A percentile compares a stretch with the other conserved stretches of the same genome.
Evolutionary conservation across 2,888 invertebrate species (phyloP).

Genomic region (Lapara coniferarum): DNA sequence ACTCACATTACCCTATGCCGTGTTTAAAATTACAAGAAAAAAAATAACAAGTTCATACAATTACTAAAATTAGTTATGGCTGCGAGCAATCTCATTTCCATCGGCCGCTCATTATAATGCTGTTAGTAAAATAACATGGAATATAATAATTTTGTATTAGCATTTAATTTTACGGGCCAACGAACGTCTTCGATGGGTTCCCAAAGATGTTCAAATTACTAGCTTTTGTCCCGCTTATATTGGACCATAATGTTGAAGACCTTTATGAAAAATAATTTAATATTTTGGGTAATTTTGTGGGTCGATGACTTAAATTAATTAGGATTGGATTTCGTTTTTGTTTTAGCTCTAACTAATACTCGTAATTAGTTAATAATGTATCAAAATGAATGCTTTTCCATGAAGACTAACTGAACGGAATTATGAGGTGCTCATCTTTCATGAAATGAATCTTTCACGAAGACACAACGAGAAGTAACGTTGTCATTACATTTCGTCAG

Average conservation of each 20-base stretch:
- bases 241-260: slow-evolving; percentile 37
- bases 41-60: slow-evolving; percentile 55
- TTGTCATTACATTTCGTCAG: too few relatives aligned
- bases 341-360: too few relatives aligned
- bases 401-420: too few relatives aligned
- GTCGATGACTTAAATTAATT: background rate
- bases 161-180: slow-evolving; percentile 81
- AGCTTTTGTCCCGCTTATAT: slow-evolving; percentile 50
- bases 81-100: slow-evolving; percentile 74
- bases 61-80: slow-evolving; percentile 71
- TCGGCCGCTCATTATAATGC: slow-evolving; percentile 72
- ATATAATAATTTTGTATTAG: slow-evolving; percentile 79
- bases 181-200: slow-evolving; percentile 63
- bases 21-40: slow-evolving; percentile 53
- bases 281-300: background rate
- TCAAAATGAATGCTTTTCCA: too few relatives aligned
- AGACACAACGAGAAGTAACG: too few relatives aligned
- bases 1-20: slow-evolving; percentile 37
- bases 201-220: slow-evolving; percentile 58
- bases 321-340: background rate
- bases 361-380: too few relatives aligned
- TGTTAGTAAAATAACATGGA: slow-evolving; percentile 73
- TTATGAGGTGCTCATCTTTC: too few relatives aligned
- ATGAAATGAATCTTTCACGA: too few relatives aligned
- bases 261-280: slow-evolving; percentile 26